Evolutionary conservation across 1,140 invertebrate species (phyloP).

Genomic region (Nylanderia fulva): DNA sequence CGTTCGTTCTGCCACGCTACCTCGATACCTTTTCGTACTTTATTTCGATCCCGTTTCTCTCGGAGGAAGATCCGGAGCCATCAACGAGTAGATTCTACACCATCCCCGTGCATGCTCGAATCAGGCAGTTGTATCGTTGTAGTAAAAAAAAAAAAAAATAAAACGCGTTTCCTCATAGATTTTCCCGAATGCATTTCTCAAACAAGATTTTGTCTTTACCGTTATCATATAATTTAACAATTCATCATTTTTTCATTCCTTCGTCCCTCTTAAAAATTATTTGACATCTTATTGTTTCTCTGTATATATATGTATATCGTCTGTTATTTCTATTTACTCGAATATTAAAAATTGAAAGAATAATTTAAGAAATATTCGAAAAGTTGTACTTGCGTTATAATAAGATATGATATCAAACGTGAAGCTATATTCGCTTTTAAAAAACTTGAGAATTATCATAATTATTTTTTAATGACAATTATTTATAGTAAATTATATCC

Average conservation of each 20-base stretch:
- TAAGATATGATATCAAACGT: neutral
- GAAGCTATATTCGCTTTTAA: neutral
- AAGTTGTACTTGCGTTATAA: neutral
- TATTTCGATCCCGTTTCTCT: slow-evolving; percentile 70
- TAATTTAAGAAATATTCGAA: neutral
- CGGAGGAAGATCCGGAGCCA: slow-evolving; percentile 57
- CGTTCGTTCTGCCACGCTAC: slow-evolving; percentile 63
- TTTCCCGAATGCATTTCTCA: neutral
- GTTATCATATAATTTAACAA: neutral
- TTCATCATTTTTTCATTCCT: neutral
- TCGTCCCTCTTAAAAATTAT: neutral
- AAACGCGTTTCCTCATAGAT: slow-evolving; percentile 23
- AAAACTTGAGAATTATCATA: neutral
- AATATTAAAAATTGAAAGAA: neutral
- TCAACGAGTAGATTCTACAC: slow-evolving; percentile 66
- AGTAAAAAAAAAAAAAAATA: slow-evolving; percentile 56
- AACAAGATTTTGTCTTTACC: neutral
- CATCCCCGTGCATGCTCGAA: slow-evolving; percentile 44
- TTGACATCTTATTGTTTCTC: neutral
- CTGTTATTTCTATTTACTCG: neutral
- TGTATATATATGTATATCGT: neutral
- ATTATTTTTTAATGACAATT: neutral
- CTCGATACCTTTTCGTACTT: slow-evolving; percentile 71
- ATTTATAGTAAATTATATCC: neutral
- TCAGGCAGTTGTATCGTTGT: slow-evolving; percentile 42